Base-by-base conservation (phyloP, 2,888 invertebrate species). In the Clunio marinus region DNA sequence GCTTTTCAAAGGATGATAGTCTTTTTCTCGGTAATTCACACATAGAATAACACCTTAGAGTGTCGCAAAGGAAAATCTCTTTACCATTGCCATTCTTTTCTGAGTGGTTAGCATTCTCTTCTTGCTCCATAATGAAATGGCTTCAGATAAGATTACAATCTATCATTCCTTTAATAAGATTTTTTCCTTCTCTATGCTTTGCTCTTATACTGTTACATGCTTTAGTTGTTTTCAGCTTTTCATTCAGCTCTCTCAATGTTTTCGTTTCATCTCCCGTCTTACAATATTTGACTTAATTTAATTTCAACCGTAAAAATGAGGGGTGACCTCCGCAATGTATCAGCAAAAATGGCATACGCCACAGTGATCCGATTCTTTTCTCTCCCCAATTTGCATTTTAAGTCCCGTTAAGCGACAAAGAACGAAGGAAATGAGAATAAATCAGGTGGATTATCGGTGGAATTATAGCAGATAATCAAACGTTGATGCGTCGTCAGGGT, bases 61-160 rank as follows among this genome's bases (percentile, higher is more conserved):
- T 4, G 15, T 3, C 45, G 22, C 7, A 3, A 51, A 51, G 51
- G 20, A 17, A 22, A 22, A 15, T 17, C 20, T 22, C 17, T 7
- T 45, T 4, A 13, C 45, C 7, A 10, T 32, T 7, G 32, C 32
- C 4, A 32, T 32, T 51, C 17, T 17, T 7, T 51, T 4, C 20
- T 20, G 17, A 51, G 13, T 7, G 15, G 13, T 3, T 17, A 51
- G n/a, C 5, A 25, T 20, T 37, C 20, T 22, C 60, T 22, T 24
- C 17, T 62, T 41, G 27, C 37, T 63, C 17, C 63, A 63, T 63
- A 41, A 45, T 27, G 46, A 45, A 63, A 41, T 17, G 20, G 28
- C 27, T 45, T 45, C 17, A 63, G 63, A 63, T 63, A 63, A 63
- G 63, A 63, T 63, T 63, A 63, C 63, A 63, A 63, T 63, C 46